Conservation (phyloP, 1,140 invertebrate species). For the Heliconius congener region DNA sequence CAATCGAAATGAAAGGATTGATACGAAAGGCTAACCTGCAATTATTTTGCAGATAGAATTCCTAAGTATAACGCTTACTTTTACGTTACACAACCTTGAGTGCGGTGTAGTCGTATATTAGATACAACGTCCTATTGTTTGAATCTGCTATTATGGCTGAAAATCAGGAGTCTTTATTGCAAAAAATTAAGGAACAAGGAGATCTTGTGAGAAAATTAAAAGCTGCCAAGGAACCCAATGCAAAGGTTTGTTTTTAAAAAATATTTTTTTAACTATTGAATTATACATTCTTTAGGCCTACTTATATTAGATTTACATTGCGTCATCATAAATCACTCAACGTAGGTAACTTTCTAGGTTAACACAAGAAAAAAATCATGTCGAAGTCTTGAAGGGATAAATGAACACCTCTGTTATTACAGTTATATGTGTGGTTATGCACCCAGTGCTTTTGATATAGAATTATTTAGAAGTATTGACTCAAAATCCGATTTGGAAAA, state of each 20-base stretch:
- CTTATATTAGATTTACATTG: conserved; percentile 37
- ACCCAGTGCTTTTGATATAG: conserved; percentile 79
- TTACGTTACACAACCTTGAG: conserved; percentile 55
- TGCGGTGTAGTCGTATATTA: conserved; percentile 31
- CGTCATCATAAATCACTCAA: conserved; percentile 49
- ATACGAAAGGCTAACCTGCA: conserved; percentile 61
- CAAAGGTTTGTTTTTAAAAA: conserved; percentile 82
- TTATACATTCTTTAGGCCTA: neutral
- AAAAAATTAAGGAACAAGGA: conserved; percentile 90
- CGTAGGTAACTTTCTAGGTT: conserved; percentile 59
- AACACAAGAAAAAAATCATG: conserved; percentile 42
- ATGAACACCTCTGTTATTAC: conserved; percentile 74
- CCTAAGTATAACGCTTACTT: conserved; percentile 43
- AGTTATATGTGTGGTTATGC: conserved; percentile 83
- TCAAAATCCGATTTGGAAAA: conserved; percentile 63
- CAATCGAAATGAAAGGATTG: conserved; percentile 60
- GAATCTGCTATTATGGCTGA: conserved; percentile 57
- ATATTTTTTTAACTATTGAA: neutral
- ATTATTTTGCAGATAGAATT: conserved; percentile 54
- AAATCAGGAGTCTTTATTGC: conserved; percentile 80
- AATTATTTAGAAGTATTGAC: conserved; percentile 73
- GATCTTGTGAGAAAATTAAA: conserved; percentile 92
- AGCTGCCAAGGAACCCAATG: conserved; percentile 87
- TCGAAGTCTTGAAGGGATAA: conserved; percentile 59
- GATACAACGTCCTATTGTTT: conserved; percentile 32